These are phyloP conservation scores for Amniataba percoides DNA, from an alignment of 2,797 vertebrate species.

Conservation along the genomic window DNA sequence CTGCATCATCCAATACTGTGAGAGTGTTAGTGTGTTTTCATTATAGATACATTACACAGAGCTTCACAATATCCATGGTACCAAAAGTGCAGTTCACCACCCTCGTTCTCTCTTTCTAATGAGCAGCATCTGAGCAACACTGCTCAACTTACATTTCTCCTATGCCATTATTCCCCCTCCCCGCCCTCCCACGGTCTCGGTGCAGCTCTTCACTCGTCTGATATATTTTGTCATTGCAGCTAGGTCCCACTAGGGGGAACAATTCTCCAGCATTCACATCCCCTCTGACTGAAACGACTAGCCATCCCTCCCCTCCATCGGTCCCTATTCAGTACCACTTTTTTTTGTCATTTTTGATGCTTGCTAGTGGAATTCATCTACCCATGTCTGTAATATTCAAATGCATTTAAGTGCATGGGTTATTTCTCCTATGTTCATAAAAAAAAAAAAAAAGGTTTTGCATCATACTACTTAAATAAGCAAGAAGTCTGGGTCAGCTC, in stretches of 20 bases:
- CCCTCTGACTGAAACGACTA: constrained; percentile 54
- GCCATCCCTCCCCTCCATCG: constrained; percentile 16
- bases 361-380: constrained; percentile 65
- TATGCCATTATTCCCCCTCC: constrained; percentile 27
- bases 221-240: constrained; percentile 72
- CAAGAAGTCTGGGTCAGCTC: constrained; percentile 71
- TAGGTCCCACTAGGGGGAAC: constrained; percentile 72
- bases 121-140: constrained; percentile 82
- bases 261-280: constrained; percentile 69
- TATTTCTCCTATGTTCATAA: constrained; percentile 80
- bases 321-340: constrained; percentile 75
- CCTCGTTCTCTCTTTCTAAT: constrained; percentile 69
- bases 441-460: constrained; percentile 61
- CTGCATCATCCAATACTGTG: constrained; percentile 85
- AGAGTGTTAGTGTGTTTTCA: constrained; percentile 85
- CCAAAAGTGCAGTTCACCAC: constrained; percentile 88
- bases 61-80: constrained; percentile 85
- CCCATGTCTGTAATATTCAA: constrained; percentile 71
- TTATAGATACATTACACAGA: constrained; percentile 83
- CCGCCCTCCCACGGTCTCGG: constrained; percentile 3
- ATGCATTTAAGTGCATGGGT: constrained; percentile 83
- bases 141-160: constrained; percentile 69
- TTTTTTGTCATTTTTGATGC: constrained; percentile 71
- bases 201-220: constrained; percentile 55
- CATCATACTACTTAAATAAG: constrained; percentile 78